Evolutionary conservation across 2,797 vertebrate species (phyloP).

Genomic region (Cynodonichthys magdalenae): DNA sequence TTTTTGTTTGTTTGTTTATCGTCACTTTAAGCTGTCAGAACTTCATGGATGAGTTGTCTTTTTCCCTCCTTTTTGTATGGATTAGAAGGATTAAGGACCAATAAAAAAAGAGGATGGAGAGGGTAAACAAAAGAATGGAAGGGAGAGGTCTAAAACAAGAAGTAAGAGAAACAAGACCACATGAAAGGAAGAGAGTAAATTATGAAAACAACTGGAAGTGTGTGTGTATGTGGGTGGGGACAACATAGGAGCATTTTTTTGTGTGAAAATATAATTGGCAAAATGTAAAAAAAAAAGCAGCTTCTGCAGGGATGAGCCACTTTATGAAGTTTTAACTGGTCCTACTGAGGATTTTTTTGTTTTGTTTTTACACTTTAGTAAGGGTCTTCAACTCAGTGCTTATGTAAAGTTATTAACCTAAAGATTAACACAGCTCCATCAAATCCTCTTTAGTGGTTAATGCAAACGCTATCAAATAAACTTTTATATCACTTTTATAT

Average conservation of each 20-base stretch:
- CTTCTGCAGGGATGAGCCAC: not conserved
- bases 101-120: not conserved
- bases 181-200: constrained; percentile 22
- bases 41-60: constrained; percentile 50
- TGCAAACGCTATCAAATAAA: no score
- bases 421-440: no score
- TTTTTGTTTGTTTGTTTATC: constrained; percentile 49
- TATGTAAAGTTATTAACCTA: no score
- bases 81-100: constrained; percentile 63
- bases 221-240: no score
- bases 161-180: constrained; percentile 5
- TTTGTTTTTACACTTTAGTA: not conserved
- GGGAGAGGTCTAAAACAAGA: constrained; percentile 1
- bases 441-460: no score
- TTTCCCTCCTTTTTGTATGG: constrained; percentile 21
- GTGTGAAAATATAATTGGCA: constrained; percentile 7
- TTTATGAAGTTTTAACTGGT: constrained; percentile 26
- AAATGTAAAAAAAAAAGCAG: not conserved
- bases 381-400: no score
- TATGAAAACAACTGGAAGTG: not conserved
- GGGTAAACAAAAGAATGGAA: not conserved
- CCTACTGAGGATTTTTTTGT: constrained; percentile 49
- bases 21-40: constrained; percentile 26
- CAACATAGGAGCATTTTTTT: constrained; percentile 8
- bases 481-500: no score